Evolutionary conservation across 2,113 vertebrate genomes (phyloP), one percentile per base, ranked within the genome.

Genomic region (Crotalus tigris): DNA sequence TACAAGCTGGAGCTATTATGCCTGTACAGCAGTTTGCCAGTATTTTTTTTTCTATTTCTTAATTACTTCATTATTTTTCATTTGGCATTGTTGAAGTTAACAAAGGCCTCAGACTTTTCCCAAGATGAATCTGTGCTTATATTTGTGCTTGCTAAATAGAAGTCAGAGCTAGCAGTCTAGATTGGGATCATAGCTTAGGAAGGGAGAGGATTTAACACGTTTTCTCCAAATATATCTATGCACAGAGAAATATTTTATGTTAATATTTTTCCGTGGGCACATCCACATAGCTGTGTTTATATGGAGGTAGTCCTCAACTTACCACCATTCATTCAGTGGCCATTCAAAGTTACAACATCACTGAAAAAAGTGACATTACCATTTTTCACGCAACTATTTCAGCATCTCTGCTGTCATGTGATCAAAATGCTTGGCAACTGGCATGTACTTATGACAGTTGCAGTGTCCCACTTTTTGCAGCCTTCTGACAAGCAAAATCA

Each of bases 31-130:
- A 90, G 4, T 92, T 61, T 39, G 53, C 91, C 64, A 85, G 61
- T 57, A 1, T 1, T 54, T 87, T 93, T 91, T 59, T 59, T 87
- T 64, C 89, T 69, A 91, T 92, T 91, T 91, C 24, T 61, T 89
- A n/a, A 46, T 88, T 51, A 49, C 93, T 57, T 90, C 91, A 86
- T 17, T 51, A 49, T 49, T 49, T 9, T 8, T 15, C 29, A 23
- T 33, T 15, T 39, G 39, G 5, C 26, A 64, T 55, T n/a, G 26
- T 61, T 85, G 23, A 51, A 58, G 21, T 61, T 81, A 57, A 46
- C 39, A 4, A 88, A 81, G 19, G 57, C 9, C 1, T 29, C 29
- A 59, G 49, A 61, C 1, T 23, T n/a, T 26, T 7, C 24, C 19
- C 58, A 46, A 58, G 24, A 59, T 33, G 46, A 91, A 86, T 2